Percentiles rank a stretch among this genome's conserved stretches.
Evolutionary conservation across 2,113 vertebrate genomes (phyloP).

Genomic region (Thalassoma bifasciatum): DNA sequence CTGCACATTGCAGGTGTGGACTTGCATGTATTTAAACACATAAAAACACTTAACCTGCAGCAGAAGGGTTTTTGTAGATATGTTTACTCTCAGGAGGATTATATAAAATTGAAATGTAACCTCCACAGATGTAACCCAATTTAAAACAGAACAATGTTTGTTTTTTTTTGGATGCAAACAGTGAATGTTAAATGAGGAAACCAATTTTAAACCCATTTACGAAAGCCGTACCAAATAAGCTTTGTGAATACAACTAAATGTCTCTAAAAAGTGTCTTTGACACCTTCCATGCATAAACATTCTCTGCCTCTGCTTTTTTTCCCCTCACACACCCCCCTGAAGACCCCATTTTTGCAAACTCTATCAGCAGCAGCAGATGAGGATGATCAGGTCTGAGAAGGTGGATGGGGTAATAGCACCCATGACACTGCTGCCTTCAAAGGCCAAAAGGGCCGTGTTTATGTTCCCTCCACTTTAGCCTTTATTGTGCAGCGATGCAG

Average conservation of each 20-base stretch:
- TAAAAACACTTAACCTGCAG: background rate
- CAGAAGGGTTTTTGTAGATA: background rate
- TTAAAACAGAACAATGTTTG: background rate
- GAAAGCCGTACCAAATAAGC: background rate
- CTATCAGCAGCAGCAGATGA: slow-evolving; percentile 3
- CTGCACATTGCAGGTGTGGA: slow-evolving; percentile 8
- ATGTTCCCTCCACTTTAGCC: slow-evolving; percentile 49
- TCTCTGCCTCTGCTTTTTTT: background rate
- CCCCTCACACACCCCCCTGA: background rate
- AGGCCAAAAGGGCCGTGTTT: slow-evolving; percentile 27
- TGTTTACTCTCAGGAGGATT: background rate
- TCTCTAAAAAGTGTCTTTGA: background rate
- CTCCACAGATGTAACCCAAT: background rate
- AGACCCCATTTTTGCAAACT: slow-evolving; percentile 1
- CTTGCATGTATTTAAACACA: background rate
- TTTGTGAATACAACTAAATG: background rate
- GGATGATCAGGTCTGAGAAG: slow-evolving; percentile 18
- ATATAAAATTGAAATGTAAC: slow-evolving; percentile 11
- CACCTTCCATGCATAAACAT: background rate
- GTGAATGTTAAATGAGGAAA: slow-evolving; percentile 6
- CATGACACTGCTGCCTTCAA: slow-evolving; percentile 19
- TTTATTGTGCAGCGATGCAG: slow-evolving; percentile 63
- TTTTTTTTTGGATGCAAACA: background rate
- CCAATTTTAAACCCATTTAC: background rate
- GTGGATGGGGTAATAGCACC: slow-evolving; percentile 28